Conservation (phyloP, 2,888 invertebrate species). For the Thera britannica region DNA sequence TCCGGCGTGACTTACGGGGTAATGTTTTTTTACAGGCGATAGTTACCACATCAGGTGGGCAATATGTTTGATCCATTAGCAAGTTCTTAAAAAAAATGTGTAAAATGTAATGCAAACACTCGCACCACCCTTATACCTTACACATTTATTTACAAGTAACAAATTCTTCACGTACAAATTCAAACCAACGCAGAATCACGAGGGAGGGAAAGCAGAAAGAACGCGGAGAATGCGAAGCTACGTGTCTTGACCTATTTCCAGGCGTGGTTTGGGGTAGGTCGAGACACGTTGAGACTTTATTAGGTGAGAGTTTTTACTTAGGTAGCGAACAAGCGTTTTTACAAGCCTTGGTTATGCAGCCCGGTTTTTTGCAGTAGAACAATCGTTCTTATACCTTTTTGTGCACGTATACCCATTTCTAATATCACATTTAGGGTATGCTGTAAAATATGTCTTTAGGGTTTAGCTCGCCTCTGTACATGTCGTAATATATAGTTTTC, state of each 20-base stretch:
- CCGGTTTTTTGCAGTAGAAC: too few relatives aligned
- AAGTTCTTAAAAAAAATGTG: neutral
- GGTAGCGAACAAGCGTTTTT: constrained; percentile 4
- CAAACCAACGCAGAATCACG: constrained; percentile 25
- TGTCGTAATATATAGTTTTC: too few relatives aligned
- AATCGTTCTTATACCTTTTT: too few relatives aligned
- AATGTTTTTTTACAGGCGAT: too few relatives aligned
- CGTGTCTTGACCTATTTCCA: constrained; percentile 50
- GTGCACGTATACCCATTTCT: too few relatives aligned
- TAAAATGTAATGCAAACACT: neutral
- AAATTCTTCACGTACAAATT: constrained; percentile 11
- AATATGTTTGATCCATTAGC: too few relatives aligned
- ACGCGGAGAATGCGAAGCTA: constrained; percentile 32
- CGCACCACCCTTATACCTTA: constrained; percentile 17
- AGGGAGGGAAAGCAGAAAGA: constrained; percentile 34
- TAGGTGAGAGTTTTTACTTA: constrained; percentile 10
- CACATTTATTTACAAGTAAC: constrained; percentile 15
- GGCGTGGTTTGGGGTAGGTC: constrained; percentile 51
- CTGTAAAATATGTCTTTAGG: too few relatives aligned
- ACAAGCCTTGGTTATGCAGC: neutral
- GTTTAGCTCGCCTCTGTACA: too few relatives aligned
- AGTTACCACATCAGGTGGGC: too few relatives aligned
- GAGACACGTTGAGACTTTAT: constrained; percentile 16
- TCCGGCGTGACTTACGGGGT: too few relatives aligned
- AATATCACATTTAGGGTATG: too few relatives aligned